phyloP scores from a whole-genome alignment of 92 coral and sea anemone genomes.

The Zoanthus sociatus region DNA sequence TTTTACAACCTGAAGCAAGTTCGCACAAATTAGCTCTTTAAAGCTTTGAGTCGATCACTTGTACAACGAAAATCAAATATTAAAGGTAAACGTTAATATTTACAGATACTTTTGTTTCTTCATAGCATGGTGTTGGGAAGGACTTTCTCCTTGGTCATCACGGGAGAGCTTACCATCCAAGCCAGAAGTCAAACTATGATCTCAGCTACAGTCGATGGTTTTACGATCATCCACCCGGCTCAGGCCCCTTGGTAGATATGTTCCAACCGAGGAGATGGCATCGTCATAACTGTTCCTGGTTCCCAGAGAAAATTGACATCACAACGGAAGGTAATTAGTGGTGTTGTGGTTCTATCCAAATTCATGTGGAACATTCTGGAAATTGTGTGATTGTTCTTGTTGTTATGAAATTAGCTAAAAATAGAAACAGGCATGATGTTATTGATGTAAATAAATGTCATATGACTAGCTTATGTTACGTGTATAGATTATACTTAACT shows the following conservation, averaged over 20 bases:
- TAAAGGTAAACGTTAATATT: background rate
- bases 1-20: too few relatives aligned
- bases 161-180: conserved; percentile 17
- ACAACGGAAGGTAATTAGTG: conserved; percentile 11
- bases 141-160: conserved; percentile 35
- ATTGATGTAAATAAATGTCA: too few relatives aligned
- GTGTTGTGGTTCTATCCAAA: background rate
- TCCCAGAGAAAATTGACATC: conserved; percentile 35
- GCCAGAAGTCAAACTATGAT: conserved; percentile 44
- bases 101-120: background rate
- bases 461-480: too few relatives aligned
- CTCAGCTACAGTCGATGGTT: conserved; percentile 49
- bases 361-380: too few relatives aligned
- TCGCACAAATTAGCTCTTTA: background rate
- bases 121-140: conserved; percentile 22
- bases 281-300: conserved; percentile 42
- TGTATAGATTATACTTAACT: too few relatives aligned
- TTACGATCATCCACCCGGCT: background rate
- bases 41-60: background rate
- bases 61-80: background rate
- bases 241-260: conserved; percentile 18
- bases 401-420: too few relatives aligned
- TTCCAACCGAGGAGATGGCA: conserved; percentile 30
- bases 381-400: too few relatives aligned
- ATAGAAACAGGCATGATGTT: too few relatives aligned